Percentiles rank a stretch among this genome's conserved stretches.
These are phyloP conservation scores for Progne subis DNA, from an alignment of 2,113 vertebrate species.

Conservation along the genomic window DNA sequence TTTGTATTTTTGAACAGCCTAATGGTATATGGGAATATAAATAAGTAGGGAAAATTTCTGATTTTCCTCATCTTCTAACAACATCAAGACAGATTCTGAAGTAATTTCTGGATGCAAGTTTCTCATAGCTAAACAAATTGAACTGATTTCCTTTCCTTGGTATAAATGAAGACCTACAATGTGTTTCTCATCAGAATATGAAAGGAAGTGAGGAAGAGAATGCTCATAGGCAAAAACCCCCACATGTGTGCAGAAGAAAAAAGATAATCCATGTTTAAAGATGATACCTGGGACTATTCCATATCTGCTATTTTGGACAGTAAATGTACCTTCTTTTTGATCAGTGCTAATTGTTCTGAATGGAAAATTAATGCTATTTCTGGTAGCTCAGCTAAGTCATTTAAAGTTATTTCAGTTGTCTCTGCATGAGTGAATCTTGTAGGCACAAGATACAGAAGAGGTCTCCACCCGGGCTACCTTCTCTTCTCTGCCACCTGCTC, in stretches of 20 bases:
- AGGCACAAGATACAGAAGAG: background rate
- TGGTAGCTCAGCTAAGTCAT: background rate
- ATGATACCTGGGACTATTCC: background rate
- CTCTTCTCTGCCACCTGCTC: background rate
- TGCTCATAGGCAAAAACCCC: rapidly evolving
- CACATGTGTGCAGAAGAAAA: background rate
- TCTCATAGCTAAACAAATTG: background rate
- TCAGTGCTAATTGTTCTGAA: background rate
- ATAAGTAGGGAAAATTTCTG: background rate
- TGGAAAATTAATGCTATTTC: background rate
- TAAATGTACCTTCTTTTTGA: background rate
- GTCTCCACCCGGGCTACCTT: rapidly evolving
- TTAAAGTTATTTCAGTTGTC: background rate
- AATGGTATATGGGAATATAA: background rate
- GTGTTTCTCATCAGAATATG: background rate
- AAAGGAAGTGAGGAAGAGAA: background rate
- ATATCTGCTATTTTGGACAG: background rate
- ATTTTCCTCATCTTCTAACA: background rate
- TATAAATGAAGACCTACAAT: background rate
- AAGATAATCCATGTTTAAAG: background rate
- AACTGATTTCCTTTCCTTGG: background rate
- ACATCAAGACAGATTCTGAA: background rate
- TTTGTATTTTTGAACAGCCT: background rate
- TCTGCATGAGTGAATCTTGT: background rate
- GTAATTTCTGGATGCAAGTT: background rate